Evolutionary conservation across 2,888 invertebrate genomes (phyloP), one percentile per base, ranked within the genome.

Genomic region (Ametastegia equiseti): DNA sequence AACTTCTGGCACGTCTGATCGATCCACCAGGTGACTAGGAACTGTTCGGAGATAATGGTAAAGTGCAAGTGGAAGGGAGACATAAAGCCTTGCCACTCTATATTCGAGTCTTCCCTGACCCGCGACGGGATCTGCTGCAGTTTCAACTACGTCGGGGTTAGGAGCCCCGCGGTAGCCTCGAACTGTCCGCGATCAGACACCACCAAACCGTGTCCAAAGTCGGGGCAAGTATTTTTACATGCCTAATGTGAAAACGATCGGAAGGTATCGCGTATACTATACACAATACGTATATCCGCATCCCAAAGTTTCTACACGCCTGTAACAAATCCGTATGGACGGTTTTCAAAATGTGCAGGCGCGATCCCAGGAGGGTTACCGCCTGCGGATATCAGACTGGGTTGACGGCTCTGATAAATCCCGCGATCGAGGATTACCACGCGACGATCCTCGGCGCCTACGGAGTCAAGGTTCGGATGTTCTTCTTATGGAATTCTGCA

Each of bases 321-420:
- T n/a, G n/a, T 23, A 54, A 6, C 3, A 9, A 42, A 2, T 42
- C n/a, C n/a, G 42, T 3, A 42, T 42, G 42, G 7, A 54, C 54
- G 54, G 23, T 2, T 54, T 0, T 3, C 6, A 2, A n/a, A 33
- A 33, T n/a, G n/a, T 23, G 6, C 36, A 73, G 84, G 13, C 19
- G 90, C 30, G 89, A 88, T 2, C 95, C 95, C 0, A 93, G 94
- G 80, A 93, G 94, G 1, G 94, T 95, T 0, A 94, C 95, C 0
- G 94, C 95, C 0, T 95, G 95, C 86, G 96, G 96, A 0, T 94
- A 94, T 87, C 94, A 94, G 86, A 95, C 95, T 0, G 96, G 95
- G 0, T 91, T 96, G 0, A 94, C 94, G 0, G 92, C 95, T 0
- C 86, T 95, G 2, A 84, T 96, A 0, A 93, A 94, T 84, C 93